Evolutionary conservation across 2,888 invertebrate species (phyloP).

Genomic region (Micropterix aruncella): DNA sequence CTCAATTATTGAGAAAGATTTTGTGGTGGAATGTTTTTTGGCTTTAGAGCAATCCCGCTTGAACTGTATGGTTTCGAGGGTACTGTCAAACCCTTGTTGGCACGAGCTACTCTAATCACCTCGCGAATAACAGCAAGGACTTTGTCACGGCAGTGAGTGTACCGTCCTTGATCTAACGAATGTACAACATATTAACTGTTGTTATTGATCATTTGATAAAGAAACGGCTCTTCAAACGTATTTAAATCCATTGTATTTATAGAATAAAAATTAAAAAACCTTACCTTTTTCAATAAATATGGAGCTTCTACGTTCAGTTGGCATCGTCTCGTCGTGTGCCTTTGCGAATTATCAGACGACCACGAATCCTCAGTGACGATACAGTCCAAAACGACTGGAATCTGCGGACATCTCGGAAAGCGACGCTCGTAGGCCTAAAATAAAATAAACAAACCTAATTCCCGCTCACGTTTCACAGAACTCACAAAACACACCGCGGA

Average conservation of each 20-base stretch:
- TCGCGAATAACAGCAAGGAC: no score
- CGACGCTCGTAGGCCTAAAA: constrained; percentile 83
- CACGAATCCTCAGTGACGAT: constrained; percentile 65
- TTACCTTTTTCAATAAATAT: constrained; percentile 83
- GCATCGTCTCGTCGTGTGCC: constrained; percentile 73
- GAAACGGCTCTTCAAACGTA: not conserved
- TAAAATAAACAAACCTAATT: constrained; percentile 11
- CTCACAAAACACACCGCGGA: not conserved
- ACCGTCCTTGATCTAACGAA: no score
- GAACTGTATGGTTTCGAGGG: no score
- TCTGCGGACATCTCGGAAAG: constrained; percentile 87
- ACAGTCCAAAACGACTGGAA: constrained; percentile 87
- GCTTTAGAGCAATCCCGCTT: no score
- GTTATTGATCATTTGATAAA: no score
- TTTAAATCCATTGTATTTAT: not conserved
- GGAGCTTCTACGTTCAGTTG: constrained; percentile 88
- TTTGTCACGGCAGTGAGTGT: no score
- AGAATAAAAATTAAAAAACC: constrained; percentile 2
- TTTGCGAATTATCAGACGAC: constrained; percentile 61
- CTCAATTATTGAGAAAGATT: no score
- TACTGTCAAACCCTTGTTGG: no score
- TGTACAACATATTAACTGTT: no score
- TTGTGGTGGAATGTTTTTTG: no score
- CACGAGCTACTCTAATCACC: no score
- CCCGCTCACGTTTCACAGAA: not conserved